Evolutionary conservation across 2,797 vertebrate genomes (phyloP).

Genomic region (Sebastes variabilis): DNA sequence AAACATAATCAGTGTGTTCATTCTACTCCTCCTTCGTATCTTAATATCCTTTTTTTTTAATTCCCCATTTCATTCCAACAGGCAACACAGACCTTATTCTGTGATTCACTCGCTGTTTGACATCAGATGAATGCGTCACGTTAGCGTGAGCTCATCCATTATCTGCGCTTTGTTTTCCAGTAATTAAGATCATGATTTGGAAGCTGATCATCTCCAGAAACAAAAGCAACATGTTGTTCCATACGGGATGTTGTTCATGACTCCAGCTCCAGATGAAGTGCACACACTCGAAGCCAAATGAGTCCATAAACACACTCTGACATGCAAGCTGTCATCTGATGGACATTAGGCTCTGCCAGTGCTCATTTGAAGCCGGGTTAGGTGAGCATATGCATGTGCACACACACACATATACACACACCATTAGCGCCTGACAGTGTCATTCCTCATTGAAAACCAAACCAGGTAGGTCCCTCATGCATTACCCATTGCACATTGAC

Average conservation of each 20-base stretch:
- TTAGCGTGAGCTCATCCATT: not conserved
- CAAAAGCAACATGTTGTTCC: not conserved
- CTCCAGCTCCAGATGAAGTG: slow-evolving; percentile 4
- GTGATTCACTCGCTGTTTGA: not conserved
- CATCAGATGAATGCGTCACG: not conserved
- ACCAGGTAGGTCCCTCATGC: slow-evolving; percentile 58
- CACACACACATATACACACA: not conserved
- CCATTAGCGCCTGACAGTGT: slow-evolving; percentile 38
- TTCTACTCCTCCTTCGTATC: not conserved
- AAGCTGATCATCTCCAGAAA: slow-evolving; percentile 19
- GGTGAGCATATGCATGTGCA: slow-evolving; percentile 25
- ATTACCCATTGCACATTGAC: slow-evolving; percentile 60
- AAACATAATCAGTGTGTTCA: not conserved
- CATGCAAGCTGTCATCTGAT: slow-evolving; percentile 44
- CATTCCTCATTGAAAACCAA: slow-evolving; percentile 68
- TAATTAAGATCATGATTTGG: slow-evolving; percentile 21
- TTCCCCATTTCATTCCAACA: not conserved
- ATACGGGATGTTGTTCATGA: not conserved
- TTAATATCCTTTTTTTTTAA: not conserved
- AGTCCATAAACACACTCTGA: slow-evolving; percentile 44
- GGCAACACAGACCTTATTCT: not conserved
- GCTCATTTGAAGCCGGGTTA: slow-evolving; percentile 39
- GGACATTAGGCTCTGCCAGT: slow-evolving; percentile 40
- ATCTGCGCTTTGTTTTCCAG: slow-evolving; percentile 12
- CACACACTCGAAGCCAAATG: slow-evolving; percentile 31